Base-by-base conservation (phyloP, 2,113 vertebrate genomes). In the Heterotilapia buettikoferi region DNA sequence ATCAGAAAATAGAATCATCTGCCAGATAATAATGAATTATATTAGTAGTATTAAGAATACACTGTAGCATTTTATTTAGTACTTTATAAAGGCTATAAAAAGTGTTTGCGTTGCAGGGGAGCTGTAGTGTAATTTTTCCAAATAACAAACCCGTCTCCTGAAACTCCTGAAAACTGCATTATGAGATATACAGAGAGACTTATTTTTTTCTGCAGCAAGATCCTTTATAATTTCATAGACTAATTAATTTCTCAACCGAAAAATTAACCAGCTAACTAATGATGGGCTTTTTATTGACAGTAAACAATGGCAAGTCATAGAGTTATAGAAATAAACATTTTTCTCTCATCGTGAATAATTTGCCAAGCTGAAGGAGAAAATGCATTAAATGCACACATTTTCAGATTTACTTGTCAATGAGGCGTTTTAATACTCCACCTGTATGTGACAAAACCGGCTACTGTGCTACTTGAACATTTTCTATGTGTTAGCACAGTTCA, bases 351-450 rank as follows among this genome's bases (percentile, higher is more conserved):
- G 0, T 26, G 40, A 73, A 29, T 18, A 45, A 73, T 73, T 73
- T 73, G 24, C 8, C 40, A 29, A 1, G 16, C 38, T 18, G 21
- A 11, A 26, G 9, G 24, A 45, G 21, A 45, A 47, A 16, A 26
- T 9, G 0, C 0, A 47, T 10, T 26, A 47, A 45, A 76, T 2
- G 11, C 63, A 68, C 7, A 1, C 40, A 76, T 76, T 76, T 7
- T 76, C 24, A 73, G 21, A 6, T 3, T 73, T 10, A 16, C 68
- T 26, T 10, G 13, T 73, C 13, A 45, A 3, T 0, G 21, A 73
- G 21, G 24, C 16, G 1, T 76, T 47, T 26, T 47, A 11, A 76
- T 19, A 29, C 68, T 76, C 6, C 21, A 0, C 40, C 40, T 29
- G 40, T 43, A 0, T 2, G 68, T 18, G 24, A 18, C 43, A 47